Evolutionary conservation across 2,113 vertebrate genomes (phyloP).

Genomic region (Pao palembangensis): DNA sequence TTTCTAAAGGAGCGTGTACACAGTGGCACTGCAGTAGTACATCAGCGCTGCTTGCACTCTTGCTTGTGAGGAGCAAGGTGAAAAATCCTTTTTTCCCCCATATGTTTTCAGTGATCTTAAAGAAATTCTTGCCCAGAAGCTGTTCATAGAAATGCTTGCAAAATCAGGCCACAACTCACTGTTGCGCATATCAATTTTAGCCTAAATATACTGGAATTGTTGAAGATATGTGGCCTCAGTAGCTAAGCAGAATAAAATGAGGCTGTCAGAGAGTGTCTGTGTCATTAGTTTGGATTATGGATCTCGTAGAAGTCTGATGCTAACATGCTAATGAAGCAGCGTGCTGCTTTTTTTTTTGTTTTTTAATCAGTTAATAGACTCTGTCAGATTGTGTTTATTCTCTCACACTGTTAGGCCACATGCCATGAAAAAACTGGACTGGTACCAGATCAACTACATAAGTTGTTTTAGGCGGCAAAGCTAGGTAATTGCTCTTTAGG

Average conservation of each 20-base stretch:
- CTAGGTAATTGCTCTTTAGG: too few species aligned
- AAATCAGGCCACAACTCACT: slow-evolving; percentile 15
- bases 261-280: slow-evolving; percentile 3
- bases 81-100: slow-evolving; percentile 29
- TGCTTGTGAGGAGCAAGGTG: slow-evolving; percentile 17
- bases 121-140: slow-evolving; percentile 6
- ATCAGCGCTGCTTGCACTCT: slow-evolving; percentile 25
- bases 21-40: slow-evolving; percentile 38
- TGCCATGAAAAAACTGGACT: too few species aligned
- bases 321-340: too few species aligned
- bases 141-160: slow-evolving; percentile 18
- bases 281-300: background rate
- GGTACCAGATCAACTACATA: too few species aligned
- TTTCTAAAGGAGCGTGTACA: slow-evolving; percentile 49
- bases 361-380: background rate
- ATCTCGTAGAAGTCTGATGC: too few species aligned
- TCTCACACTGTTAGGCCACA: background rate
- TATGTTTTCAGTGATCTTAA: slow-evolving; percentile 22
- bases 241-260: background rate
- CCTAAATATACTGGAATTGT: slow-evolving; percentile 20
- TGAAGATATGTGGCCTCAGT: slow-evolving; percentile 8
- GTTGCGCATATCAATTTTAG: slow-evolving; percentile 31
- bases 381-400: background rate
- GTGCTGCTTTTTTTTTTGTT: background rate
- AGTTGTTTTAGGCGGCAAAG: too few species aligned